Base-by-base conservation (phyloP, 2,888 invertebrate genomes). In the Odontothrips loti region DNA sequence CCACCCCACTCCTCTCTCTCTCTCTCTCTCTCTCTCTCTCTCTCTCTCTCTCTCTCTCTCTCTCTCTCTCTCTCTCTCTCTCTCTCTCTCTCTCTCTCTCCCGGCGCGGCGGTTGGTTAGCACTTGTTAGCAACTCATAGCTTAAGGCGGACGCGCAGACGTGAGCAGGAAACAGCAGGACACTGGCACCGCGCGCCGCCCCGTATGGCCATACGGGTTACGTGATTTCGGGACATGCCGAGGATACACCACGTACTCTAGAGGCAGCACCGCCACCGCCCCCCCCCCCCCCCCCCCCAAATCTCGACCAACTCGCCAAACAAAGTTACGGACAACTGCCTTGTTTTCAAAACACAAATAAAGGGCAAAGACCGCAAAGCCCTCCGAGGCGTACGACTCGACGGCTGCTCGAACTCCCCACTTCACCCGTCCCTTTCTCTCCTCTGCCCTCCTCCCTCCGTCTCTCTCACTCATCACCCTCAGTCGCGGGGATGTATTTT, bases 71-170 rank as follows among this genome's bases (percentile, higher is more conserved):
- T 48, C 48, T 15, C 48, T 15, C 48, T 15, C 48, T 48, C 48
- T 48, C 51, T 51, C 51, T 17, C 51, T 51, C 20, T 51, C 51
- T 20, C 51, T 20, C 51, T 20, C 15, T 12, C 51, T 12, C n/a
- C 17, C 58, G 11, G 15, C 15, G 17, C 2, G 58, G 58, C n/a
- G 58, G 58, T 58, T 58, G 58, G 58, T 17, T 58, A 58, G 58
- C 58, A 58, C 58, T 58, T 58, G 58, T 58, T 58, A 58, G 58
- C n/a, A 58, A 58, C 58, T 58, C 58, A 58, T 58, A 58, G 58
- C 58, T 58, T 17, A 58, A n/a, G 58, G 58, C 58, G 58, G 34
- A 6, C 34, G 6, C 34, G 34, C 34, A 6, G 34, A 43, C 34
- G 34, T 43, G 34, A 43, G 34, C 34, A 6, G 34, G 34, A 43